Conservation (phyloP, 2,888 invertebrate genomes). For the Callosobruchus maculatus region DNA sequence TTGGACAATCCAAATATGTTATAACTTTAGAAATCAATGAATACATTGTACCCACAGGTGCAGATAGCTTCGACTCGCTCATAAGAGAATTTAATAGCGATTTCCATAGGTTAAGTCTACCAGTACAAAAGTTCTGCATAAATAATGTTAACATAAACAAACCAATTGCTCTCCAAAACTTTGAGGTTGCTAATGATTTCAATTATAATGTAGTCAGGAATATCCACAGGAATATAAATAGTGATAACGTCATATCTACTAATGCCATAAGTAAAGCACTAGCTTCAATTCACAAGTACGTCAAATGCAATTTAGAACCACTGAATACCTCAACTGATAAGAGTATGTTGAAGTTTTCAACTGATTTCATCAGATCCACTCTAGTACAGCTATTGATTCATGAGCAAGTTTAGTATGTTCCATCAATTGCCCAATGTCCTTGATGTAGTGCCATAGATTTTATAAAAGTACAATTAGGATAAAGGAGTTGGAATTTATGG, state of each 20-base stretch:
- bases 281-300: conserved; percentile 42
- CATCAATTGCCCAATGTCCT: neutral
- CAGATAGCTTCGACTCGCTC: conserved; percentile 55
- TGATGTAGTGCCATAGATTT: neutral
- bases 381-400: conserved; percentile 41
- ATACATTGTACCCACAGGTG: conserved; percentile 60
- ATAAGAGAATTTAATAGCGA: conserved; percentile 53
- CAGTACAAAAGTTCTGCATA: conserved; percentile 43
- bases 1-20: conserved; percentile 52
- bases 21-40: conserved; percentile 63
- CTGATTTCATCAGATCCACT: conserved; percentile 43
- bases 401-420: conserved; percentile 22
- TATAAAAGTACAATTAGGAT: too few relatives aligned
- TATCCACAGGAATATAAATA: conserved; percentile 33
- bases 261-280: conserved; percentile 32
- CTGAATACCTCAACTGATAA: conserved; percentile 35
- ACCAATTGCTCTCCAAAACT: conserved; percentile 43
- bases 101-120: conserved; percentile 33
- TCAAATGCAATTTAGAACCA: conserved; percentile 34
- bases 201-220: conserved; percentile 33
- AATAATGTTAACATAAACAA: conserved; percentile 30
- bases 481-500: too few relatives aligned
- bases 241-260: conserved; percentile 27
- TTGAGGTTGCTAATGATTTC: conserved; percentile 35
- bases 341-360: conserved; percentile 39